Percentiles rank a stretch among this genome's conserved stretches.
Evolutionary conservation across 2,888 invertebrate genomes (phyloP).

Genomic region (Sinohyriopsis cumingii): DNA sequence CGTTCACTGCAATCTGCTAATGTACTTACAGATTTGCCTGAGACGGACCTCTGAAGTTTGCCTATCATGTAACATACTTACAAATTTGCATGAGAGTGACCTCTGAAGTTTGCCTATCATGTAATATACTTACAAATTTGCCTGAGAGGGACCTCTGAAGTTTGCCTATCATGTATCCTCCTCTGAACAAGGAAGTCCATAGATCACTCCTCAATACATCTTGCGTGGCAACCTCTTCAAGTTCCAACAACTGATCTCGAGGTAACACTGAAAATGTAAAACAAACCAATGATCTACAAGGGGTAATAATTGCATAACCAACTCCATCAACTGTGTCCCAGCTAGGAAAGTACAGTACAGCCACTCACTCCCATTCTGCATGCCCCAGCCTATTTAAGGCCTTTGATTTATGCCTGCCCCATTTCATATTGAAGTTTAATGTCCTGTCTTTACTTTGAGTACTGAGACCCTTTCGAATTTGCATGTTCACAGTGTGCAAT

Average conservation of each 20-base stretch:
- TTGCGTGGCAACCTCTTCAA: conserved; percentile 56
- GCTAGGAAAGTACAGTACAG: not conserved
- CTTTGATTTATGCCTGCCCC: too few relatives aligned
- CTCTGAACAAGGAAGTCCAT: conserved; percentile 69
- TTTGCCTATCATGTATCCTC: conserved; percentile 66
- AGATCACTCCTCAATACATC: conserved; percentile 67
- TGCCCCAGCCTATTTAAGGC: too few relatives aligned
- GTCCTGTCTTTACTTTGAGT: too few relatives aligned
- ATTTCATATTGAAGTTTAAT: too few relatives aligned
- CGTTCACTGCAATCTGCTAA: not conserved
- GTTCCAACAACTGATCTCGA: conserved; percentile 33
- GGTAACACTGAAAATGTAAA: conserved; percentile 31
- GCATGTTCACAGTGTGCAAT: too few relatives aligned
- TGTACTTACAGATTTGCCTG: conserved; percentile 64
- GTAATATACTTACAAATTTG: conserved; percentile 66
- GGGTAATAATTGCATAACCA: not conserved
- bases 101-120: too few relatives aligned
- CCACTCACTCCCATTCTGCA: too few relatives aligned
- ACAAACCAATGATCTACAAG: not conserved
- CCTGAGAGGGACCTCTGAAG: conserved; percentile 68
- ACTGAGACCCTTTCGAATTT: too few relatives aligned
- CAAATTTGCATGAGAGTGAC: too few relatives aligned
- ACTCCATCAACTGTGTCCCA: not conserved
- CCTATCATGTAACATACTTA: conserved; percentile 66
- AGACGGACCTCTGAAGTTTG: conserved; percentile 66